Evolutionary conservation across 2,888 invertebrate species (phyloP).

Genomic region (Trypoxylon attenuatum): DNA sequence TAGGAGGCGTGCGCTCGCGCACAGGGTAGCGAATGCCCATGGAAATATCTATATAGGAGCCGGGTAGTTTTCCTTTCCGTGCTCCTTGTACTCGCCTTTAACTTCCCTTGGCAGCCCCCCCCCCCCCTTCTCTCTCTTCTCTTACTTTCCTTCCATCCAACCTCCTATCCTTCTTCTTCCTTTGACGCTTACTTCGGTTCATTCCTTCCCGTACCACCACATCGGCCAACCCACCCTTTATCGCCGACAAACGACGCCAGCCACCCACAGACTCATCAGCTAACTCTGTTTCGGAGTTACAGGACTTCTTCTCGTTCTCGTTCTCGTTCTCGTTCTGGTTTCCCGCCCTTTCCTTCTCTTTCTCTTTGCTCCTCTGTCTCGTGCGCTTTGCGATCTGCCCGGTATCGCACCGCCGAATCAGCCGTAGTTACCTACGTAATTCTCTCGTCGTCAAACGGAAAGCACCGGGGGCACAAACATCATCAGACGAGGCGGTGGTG

Average conservation of each 20-base stretch:
- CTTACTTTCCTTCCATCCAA: slow-evolving; percentile 14
- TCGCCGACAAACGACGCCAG: slow-evolving; percentile 50
- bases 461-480: slow-evolving; percentile 68
- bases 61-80: slow-evolving; percentile 43
- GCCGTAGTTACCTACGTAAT: slow-evolving; percentile 70
- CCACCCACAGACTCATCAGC: slow-evolving; percentile 72
- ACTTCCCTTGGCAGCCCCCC: slow-evolving; percentile 42
- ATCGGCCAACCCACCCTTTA: slow-evolving; percentile 35
- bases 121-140: slow-evolving; percentile 16
- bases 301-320: slow-evolving; percentile 60
- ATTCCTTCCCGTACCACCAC: slow-evolving; percentile 15
- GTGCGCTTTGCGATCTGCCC: slow-evolving; percentile 43
- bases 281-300: slow-evolving; percentile 72
- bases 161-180: slow-evolving; percentile 24
- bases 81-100: too few species aligned
- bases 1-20: slow-evolving; percentile 40
- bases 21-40: slow-evolving; percentile 49
- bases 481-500: slow-evolving; percentile 42
- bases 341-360: slow-evolving; percentile 38
- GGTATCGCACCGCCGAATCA: slow-evolving; percentile 68
- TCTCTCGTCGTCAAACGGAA: slow-evolving; percentile 69
- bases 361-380: slow-evolving; percentile 40
- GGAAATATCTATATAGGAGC: slow-evolving; percentile 61
- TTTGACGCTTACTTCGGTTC: slow-evolving; percentile 19
- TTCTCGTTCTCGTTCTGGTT: background rate